Conservation (phyloP, 2,888 invertebrate genomes). For the Drosophila phalerata region DNA sequence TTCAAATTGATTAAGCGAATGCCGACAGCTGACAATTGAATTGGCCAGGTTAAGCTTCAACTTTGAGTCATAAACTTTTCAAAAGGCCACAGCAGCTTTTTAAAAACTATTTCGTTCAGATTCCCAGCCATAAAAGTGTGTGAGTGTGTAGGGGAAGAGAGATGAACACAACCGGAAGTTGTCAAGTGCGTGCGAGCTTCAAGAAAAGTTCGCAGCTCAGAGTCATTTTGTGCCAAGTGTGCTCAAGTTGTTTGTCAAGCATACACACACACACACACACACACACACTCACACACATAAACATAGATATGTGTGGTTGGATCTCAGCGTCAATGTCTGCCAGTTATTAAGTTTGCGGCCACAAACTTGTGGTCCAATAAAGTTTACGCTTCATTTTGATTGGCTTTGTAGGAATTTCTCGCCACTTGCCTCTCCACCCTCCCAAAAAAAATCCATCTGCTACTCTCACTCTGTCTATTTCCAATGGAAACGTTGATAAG, state of each 20-base stretch:
- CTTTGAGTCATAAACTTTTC: conserved; percentile 22
- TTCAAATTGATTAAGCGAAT: conserved; percentile 66
- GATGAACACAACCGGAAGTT: conserved; percentile 52
- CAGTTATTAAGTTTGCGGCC: conserved; percentile 71
- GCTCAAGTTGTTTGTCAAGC: conserved; percentile 59
- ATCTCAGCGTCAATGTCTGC: conserved; percentile 36
- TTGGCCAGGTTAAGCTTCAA: conserved; percentile 34
- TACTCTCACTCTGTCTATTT: neutral
- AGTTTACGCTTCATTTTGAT: conserved; percentile 61
- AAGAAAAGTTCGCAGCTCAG: conserved; percentile 50
- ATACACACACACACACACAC: neutral
- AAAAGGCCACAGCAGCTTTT: conserved; percentile 10
- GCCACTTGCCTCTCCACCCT: neutral
- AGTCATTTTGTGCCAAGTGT: conserved; percentile 53
- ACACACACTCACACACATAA: neutral
- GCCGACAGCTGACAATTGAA: conserved; percentile 37
- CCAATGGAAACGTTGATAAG: conserved; percentile 15
- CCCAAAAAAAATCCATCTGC: neutral
- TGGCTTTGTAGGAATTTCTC: conserved; percentile 39
- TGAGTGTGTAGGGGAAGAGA: neutral
- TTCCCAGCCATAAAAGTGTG: conserved; percentile 21
- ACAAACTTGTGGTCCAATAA: conserved; percentile 66
- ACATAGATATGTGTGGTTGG: conserved; percentile 8
- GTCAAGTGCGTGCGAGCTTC: conserved; percentile 52
- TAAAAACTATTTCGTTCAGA: conserved; percentile 45